Evolutionary conservation across 2,888 invertebrate species (phyloP).

Genomic region (Ormia ochracea): DNA sequence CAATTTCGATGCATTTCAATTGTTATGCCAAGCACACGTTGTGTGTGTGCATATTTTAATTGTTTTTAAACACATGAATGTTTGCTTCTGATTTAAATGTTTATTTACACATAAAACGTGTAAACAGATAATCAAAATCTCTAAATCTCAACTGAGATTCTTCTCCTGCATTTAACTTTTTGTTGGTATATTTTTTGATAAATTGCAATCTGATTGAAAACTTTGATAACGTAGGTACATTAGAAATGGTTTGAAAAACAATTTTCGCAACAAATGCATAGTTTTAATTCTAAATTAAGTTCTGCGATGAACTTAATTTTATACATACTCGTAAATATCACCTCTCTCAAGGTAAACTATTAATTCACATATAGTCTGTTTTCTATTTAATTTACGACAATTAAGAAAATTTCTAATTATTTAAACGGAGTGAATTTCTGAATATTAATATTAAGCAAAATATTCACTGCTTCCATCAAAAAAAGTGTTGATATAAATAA

Average conservation of each 20-base stretch:
- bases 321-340: no score
- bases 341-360: no score
- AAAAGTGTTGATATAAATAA: no score
- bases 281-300: no score
- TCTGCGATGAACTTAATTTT: no score
- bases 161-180: not conserved
- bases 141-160: not conserved
- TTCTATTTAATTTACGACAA: no score
- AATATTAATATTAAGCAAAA: no score
- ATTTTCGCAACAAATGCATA: no score
- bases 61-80: not conserved
- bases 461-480: no score
- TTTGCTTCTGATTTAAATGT: not conserved
- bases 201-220: constrained; percentile 37
- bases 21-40: constrained; percentile 39
- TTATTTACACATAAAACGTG: constrained; percentile 39
- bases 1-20: constrained; percentile 42
- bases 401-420: no score
- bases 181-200: not conserved
- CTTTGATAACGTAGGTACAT: constrained; percentile 19
- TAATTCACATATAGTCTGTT: no score
- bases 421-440: no score
- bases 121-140: constrained; percentile 26
- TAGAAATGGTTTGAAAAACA: not conserved
- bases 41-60: not conserved